phyloP scores from a whole-genome alignment of 2,888 invertebrate species.

The Aphidius colemani region DNA sequence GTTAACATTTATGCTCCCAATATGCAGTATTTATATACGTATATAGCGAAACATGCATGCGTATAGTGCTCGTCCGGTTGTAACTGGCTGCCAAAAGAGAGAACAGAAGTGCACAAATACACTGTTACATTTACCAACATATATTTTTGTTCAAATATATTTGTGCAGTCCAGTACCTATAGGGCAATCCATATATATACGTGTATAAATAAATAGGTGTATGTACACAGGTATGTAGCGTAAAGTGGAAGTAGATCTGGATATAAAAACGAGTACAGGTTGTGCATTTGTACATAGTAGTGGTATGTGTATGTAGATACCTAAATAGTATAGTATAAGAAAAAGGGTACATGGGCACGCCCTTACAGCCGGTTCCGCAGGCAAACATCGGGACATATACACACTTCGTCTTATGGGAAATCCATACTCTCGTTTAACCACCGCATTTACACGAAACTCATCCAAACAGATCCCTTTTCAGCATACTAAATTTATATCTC shows the following conservation, averaged over 20 bases:
- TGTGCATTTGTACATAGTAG: neutral
- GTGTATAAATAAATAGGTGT: slow-evolving; percentile 23
- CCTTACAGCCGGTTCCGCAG: slow-evolving; percentile 52
- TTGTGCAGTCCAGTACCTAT: neutral
- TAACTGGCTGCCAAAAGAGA: slow-evolving; percentile 23
- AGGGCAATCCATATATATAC: slow-evolving; percentile 3
- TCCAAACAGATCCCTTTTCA: slow-evolving; percentile 16
- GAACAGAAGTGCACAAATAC: slow-evolving; percentile 20
- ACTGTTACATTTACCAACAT: neutral
- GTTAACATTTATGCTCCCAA: neutral
- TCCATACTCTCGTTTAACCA: slow-evolving; percentile 51
- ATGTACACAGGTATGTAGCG: slow-evolving; percentile 7
- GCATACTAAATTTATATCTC: neutral
- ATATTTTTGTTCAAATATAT: slow-evolving; percentile 4
- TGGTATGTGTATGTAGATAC: neutral
- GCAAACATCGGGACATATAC: slow-evolving; percentile 38
- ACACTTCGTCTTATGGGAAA: slow-evolving; percentile 57
- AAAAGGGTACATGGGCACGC: slow-evolving; percentile 39
- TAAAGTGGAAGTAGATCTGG: slow-evolving; percentile 12
- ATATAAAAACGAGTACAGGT: slow-evolving; percentile 8
- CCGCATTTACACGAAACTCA: slow-evolving; percentile 25
- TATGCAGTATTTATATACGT: slow-evolving; percentile 4
- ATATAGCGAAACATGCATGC: slow-evolving; percentile 13
- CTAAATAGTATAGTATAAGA: neutral
- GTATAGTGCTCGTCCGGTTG: slow-evolving; percentile 37